Base-by-base conservation (phyloP, 2,888 invertebrate species). In the Lobophora halterata region DNA sequence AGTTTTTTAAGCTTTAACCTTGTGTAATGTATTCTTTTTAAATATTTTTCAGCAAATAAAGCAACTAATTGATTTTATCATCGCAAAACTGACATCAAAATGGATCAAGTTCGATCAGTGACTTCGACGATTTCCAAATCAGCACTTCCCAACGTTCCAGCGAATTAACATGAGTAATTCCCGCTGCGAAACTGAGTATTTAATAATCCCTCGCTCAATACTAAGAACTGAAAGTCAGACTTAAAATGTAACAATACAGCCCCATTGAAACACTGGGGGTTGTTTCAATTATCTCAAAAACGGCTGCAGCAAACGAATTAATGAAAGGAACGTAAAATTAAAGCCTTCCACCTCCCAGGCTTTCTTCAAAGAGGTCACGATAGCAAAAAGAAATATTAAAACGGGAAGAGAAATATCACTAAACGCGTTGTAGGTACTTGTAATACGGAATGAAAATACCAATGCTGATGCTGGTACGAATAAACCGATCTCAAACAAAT, bases 321-420 rank as follows among this genome's bases (percentile, higher is more conserved):
- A 64, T 62, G 61, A 65, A 49, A 55, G 52, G 49, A 50, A 58
- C 40, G 48, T 46, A 31, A 59, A 63, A 65, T 61, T 55, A 57
- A 63, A 61, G 51, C 47, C 54, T 58, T 55, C 37, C 36, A 37
- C 58, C 41, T 58, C 69, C 65, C 62, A 62, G 59, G 53, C 59
- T 58, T 65, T 61, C 49, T 41, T 46, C 49, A 45, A 69, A 72
- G 68, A 67, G 67, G 68, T 64, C 58, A 61, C 47, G 54, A 47
- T 51, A 50, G 58, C 69, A 66, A 71, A 71, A 71, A 65, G 64
- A 51, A 65, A 71, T 67, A 71, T 71, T 65, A 69, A 70, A 71
- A 53, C 52, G 43, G 44, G 32, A 43, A 48, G 9, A 17, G 7
- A 5, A 6, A n/a, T n/a, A n/a, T n/a, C n/a, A n/a, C n/a, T n/a